phyloP scores from a whole-genome alignment of 2,888 invertebrate genomes.

The Tipula unca region DNA sequence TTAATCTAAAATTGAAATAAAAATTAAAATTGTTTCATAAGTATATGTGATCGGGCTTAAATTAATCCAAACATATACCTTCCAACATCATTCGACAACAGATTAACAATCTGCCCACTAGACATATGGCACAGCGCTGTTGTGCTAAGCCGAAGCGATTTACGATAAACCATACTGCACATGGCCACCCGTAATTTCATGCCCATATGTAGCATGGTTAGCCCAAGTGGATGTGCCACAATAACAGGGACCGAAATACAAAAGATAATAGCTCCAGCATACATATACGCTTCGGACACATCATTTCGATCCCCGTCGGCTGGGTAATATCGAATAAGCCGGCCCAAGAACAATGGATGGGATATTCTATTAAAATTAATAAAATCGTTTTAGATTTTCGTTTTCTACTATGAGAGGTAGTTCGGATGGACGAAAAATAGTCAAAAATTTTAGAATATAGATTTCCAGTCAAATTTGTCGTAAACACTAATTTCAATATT shows the following conservation, averaged over 20 bases:
- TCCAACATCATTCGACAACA: conserved; percentile 92
- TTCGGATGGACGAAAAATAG: too few species aligned
- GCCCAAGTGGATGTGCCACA: conserved; percentile 83
- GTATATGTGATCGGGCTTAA: not conserved
- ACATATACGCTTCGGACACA: conserved; percentile 57
- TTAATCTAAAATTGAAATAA: conserved; percentile 27
- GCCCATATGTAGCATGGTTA: conserved; percentile 57
- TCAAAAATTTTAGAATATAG: not conserved
- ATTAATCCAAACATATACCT: conserved; percentile 26
- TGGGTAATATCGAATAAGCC: conserved; percentile 52
- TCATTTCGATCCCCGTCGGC: conserved; percentile 21
- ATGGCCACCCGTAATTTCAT: conserved; percentile 60
- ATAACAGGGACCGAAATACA: conserved; percentile 68
- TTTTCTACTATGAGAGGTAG: too few species aligned
- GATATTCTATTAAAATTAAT: conserved; percentile 44
- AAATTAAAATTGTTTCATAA: not conserved
- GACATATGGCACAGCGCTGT: conserved; percentile 69
- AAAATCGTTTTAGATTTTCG: conserved; percentile 21
- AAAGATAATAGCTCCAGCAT: conserved; percentile 62
- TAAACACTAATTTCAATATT: not conserved
- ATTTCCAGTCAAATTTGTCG: not conserved
- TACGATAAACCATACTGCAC: conserved; percentile 62
- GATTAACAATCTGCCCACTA: conserved; percentile 69
- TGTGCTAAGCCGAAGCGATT: conserved; percentile 56
- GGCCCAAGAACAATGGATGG: conserved; percentile 56